Evolutionary conservation across 2,888 invertebrate genomes (phyloP).

Genomic region (Ethmia dodecea): DNA sequence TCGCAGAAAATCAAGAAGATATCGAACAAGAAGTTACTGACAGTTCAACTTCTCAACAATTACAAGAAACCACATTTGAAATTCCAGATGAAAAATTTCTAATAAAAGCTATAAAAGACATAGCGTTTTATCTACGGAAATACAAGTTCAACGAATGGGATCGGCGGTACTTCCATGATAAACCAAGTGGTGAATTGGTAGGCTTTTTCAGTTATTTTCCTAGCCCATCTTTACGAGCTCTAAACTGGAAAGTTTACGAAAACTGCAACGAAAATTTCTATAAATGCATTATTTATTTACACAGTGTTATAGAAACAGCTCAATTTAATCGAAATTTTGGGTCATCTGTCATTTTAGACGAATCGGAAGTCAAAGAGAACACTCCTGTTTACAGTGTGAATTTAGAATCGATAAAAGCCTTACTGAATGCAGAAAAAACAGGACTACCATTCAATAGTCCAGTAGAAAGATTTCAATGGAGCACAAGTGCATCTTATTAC

Average conservation of each 20-base stretch:
- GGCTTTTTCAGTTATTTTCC: conserved; percentile 68
- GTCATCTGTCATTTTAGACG: conserved; percentile 59
- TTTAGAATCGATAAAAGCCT: conserved; percentile 62
- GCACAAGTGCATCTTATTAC: conserved; percentile 79
- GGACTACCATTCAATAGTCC: conserved; percentile 76
- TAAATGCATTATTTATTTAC: conserved; percentile 76
- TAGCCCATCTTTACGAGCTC: conserved; percentile 67
- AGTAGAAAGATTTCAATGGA: conserved; percentile 79
- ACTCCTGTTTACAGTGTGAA: conserved; percentile 30
- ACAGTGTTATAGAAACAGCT: conserved; percentile 44
- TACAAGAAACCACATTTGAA: conserved; percentile 18
- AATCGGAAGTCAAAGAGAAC: conserved; percentile 20
- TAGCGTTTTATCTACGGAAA: conserved; percentile 78
- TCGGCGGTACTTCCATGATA: conserved; percentile 56
- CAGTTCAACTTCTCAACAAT: conserved; percentile 3
- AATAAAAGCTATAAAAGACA: conserved; percentile 69
- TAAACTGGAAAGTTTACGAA: conserved; percentile 80
- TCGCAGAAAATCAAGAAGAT: conserved; percentile 4
- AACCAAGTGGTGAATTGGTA: conserved; percentile 23
- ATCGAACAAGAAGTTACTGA: conserved; percentile 11
- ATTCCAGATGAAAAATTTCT: conserved; percentile 46
- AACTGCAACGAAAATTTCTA: conserved; percentile 72
- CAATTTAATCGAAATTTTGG: conserved; percentile 72
- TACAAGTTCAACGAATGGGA: conserved; percentile 83
- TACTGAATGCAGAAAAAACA: conserved; percentile 51